A percentile compares a stretch with the other conserved stretches of the same genome.
Conservation (phyloP, 2,888 invertebrate species). For the Heliconius charithonia region DNA sequence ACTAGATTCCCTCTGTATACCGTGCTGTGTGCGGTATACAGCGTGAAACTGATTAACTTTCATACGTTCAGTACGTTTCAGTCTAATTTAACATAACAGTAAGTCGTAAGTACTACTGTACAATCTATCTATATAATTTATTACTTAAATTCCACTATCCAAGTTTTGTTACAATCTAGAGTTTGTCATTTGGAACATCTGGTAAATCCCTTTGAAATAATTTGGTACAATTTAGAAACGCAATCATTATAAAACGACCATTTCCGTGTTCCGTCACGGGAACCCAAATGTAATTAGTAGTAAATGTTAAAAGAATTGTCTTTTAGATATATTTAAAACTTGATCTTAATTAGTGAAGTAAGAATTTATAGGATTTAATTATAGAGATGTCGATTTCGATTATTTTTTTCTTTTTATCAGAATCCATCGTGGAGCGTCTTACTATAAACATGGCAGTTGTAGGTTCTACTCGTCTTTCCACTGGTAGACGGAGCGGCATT, state of each 20-base stretch:
- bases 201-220: constrained; percentile 23
- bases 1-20: no score
- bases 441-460: background rate
- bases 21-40: no score
- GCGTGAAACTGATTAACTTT: no score
- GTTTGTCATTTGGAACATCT: constrained; percentile 24
- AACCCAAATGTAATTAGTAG: constrained; percentile 11
- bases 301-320: constrained; percentile 13
- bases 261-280: background rate
- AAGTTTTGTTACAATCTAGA: background rate
- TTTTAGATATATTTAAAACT: constrained; percentile 3
- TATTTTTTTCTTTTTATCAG: background rate
- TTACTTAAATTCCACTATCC: background rate
- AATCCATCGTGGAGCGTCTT: background rate
- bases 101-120: background rate
- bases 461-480: background rate
- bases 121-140: background rate
- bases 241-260: constrained; percentile 18
- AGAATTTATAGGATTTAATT: background rate
- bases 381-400: background rate
- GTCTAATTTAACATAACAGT: background rate
- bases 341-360: background rate
- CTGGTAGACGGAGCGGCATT: background rate
- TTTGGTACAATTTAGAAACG: constrained; percentile 13
- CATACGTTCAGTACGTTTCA: background rate